Conservation (phyloP, 2,797 vertebrate genomes). For the Ibycter americanus region DNA sequence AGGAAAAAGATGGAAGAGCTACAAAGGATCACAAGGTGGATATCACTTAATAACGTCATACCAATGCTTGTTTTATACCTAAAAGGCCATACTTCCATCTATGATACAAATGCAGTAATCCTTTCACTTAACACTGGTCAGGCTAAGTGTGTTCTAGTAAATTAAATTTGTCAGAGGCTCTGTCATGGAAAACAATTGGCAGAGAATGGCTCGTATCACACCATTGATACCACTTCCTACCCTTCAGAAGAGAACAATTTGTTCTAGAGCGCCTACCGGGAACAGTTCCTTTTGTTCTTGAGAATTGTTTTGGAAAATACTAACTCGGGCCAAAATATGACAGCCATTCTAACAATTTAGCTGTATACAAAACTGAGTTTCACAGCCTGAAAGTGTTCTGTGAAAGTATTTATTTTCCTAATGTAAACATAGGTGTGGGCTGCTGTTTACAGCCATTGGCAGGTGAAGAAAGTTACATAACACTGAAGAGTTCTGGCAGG, state of each 20-base stretch:
- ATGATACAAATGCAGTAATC: neutral
- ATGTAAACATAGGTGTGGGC: rapidly evolving
- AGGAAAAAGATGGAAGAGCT: neutral
- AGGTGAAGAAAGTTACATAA: neutral
- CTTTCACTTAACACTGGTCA: neutral
- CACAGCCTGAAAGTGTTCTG: neutral
- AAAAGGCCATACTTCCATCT: neutral
- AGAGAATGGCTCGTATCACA: neutral
- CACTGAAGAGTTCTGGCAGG: neutral
- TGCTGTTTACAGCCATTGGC: neutral
- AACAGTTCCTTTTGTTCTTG: neutral
- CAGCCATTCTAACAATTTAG: neutral
- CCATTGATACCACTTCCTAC: neutral
- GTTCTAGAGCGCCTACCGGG: neutral
- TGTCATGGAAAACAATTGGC: neutral
- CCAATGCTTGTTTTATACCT: neutral
- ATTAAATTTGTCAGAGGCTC: neutral
- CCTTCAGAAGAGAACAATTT: neutral
- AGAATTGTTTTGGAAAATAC: neutral
- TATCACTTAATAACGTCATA: neutral
- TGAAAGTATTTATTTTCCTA: neutral
- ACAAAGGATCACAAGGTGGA: neutral
- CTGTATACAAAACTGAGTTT: neutral
- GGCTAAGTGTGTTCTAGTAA: neutral
- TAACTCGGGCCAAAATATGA: neutral